These are phyloP conservation scores for Zeugodacus cucurbitae DNA, from an alignment of 1,140 invertebrate genomes.

Conservation along the genomic window DNA sequence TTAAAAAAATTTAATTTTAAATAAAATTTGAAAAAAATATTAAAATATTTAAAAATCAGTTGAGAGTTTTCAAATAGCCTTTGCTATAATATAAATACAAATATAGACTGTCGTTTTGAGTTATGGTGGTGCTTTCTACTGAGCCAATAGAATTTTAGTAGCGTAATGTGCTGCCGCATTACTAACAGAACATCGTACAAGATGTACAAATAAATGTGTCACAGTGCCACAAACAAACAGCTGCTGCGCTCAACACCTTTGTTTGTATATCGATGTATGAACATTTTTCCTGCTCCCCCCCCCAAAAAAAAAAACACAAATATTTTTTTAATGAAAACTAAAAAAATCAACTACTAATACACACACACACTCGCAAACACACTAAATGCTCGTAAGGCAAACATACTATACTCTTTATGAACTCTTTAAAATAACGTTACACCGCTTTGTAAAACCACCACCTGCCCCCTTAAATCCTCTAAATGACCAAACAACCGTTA, in stretches of 20 bases:
- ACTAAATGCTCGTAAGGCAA: too few species aligned
- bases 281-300: slow-evolving; percentile 48
- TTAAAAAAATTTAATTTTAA: neutral
- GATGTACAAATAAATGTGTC: slow-evolving; percentile 23
- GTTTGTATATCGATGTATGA: slow-evolving; percentile 58
- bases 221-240: neutral
- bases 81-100: neutral
- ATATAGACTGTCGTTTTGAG: slow-evolving; percentile 53
- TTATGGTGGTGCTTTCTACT: slow-evolving; percentile 66
- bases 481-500: slow-evolving; percentile 33
- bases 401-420: neutral
- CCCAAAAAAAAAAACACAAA: neutral
- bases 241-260: slow-evolving; percentile 42
- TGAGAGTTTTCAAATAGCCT: neutral
- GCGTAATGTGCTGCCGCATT: slow-evolving; percentile 49
- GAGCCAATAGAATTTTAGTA: slow-evolving; percentile 52
- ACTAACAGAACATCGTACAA: slow-evolving; percentile 36
- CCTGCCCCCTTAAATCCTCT: neutral
- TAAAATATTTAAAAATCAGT: neutral
- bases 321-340: neutral
- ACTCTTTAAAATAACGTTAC: neutral
- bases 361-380: too few species aligned
- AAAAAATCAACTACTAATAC: neutral
- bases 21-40: neutral
- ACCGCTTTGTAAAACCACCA: neutral